Conservation (phyloP, 2,797 vertebrate species). For the Melanogrammus aeglefinus region DNA sequence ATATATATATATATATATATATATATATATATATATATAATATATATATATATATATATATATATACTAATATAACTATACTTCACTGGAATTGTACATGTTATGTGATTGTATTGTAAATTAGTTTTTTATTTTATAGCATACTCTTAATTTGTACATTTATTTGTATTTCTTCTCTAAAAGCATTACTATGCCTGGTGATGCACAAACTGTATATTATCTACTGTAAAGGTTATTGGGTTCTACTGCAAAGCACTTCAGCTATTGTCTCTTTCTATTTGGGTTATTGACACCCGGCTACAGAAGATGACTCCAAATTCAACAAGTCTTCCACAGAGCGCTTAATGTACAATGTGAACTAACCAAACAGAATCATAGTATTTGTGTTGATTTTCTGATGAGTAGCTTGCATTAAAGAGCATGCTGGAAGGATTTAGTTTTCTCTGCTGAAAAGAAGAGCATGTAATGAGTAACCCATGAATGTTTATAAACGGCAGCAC, state of each 20-base stretch:
- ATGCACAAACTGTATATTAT: constrained; percentile 28
- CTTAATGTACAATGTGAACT: not conserved
- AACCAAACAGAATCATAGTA: not conserved
- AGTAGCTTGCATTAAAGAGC: not conserved
- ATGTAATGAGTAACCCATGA: not conserved
- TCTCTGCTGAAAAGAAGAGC: not conserved
- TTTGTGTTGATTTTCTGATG: not conserved
- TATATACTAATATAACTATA: constrained; percentile 26
- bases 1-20: not conserved
- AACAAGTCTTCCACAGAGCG: not conserved
- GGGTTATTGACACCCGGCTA: constrained; percentile 5
- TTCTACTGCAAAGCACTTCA: constrained; percentile 18
- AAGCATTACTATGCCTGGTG: constrained; percentile 8
- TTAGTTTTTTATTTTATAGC: constrained; percentile 44
- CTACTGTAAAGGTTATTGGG: constrained; percentile 48
- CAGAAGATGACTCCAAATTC: not conserved
- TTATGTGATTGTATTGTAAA: constrained; percentile 52
- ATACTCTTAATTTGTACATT: constrained; percentile 44
- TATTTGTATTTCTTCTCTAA: constrained; percentile 39
- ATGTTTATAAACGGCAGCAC: not conserved
- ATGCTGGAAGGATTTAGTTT: not conserved
- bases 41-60: constrained; percentile 31
- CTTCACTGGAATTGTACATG: constrained; percentile 57
- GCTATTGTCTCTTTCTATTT: not conserved
- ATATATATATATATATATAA: not conserved